A percentile compares a stretch with the other conserved stretches of the same genome.
Conservation (phyloP, 2,113 vertebrate species). For the Neomonachus schauinslandi region DNA sequence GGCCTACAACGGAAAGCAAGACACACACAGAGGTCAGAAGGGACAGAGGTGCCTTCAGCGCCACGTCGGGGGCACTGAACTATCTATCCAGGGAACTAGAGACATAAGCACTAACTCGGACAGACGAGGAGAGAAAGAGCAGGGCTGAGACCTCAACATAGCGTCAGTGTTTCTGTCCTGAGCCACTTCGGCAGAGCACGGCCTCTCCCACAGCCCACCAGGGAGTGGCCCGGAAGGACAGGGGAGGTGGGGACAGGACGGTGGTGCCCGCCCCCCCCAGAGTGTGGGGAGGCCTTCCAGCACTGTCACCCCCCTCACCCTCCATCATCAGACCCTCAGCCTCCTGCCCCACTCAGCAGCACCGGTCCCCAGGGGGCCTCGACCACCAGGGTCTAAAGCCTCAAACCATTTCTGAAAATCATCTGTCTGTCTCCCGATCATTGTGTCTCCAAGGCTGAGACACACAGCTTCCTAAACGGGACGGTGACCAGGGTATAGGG, state of each 20-base stretch:
- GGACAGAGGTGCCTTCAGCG: neutral
- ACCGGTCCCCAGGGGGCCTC: neutral
- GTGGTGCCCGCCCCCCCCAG: fast-evolving
- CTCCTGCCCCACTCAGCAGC: fast-evolving
- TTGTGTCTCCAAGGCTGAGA: neutral
- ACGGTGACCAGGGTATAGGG: fast-evolving
- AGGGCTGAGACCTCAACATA: fast-evolving
- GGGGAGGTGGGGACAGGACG: fast-evolving
- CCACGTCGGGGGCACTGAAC: neutral
- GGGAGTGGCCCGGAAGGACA: neutral
- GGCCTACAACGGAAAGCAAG: neutral
- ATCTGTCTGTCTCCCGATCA: neutral
- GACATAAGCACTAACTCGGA: neutral
- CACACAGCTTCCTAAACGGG: neutral
- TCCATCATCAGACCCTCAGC: neutral
- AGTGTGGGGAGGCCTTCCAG: neutral
- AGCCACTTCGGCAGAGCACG: neutral
- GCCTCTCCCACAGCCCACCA: fast-evolving
- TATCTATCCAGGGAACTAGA: fast-evolving
- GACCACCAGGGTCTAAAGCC: neutral
- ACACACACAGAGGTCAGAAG: neutral
- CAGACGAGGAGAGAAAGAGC: neutral
- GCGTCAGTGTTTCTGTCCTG: neutral
- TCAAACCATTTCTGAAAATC: neutral
- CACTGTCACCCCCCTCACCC: neutral